Base-by-base conservation (phyloP, 2,888 invertebrate species). In the Tholera decimalis region DNA sequence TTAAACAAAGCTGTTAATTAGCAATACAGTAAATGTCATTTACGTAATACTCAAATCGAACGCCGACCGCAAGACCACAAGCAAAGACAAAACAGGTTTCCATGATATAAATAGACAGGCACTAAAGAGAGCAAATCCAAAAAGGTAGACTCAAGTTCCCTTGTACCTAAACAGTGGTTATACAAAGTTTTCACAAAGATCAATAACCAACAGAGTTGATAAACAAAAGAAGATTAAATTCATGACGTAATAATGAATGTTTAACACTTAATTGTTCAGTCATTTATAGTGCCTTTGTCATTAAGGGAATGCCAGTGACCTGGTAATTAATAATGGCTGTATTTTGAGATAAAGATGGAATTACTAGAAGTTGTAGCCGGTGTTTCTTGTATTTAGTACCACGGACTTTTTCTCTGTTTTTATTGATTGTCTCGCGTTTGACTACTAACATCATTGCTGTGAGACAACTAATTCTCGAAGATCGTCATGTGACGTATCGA, bases 161-260 rank as follows among this genome's bases (percentile, higher is more conserved):
- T 49, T 20, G 24, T 44, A 20, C 28, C 28, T 1, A 28, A 28
- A 28, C 6, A n/a, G n/a, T n/a, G n/a, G n/a, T n/a, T n/a, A n/a
- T n/a, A n/a, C 5, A 28, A 28, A 28, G 8, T 28, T 3, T 28
- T 28, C 28, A 3, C 28, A 28, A 28, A 30, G 7, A 49, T 18
- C 28, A 53, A 20, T 26, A 15, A 2, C 20, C 24, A 33, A 20
- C 2, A 9, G 20, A 7, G 13, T 20, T 9, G 6, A 28, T 37
- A 33, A 30, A 49, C 66, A 69, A 65, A 73, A 24, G 8, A 11
- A 11, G 30, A 46, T 46, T 59, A 49, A 18, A 18, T 2, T 18
- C 8, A 30, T 65, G 43, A 54, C 66, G 73, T 53, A 47, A 47
- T 26, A 9, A 43, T 13, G 3, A 8, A 20, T 53, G 3, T 64